Percentiles rank a stretch among this genome's conserved stretches.
phyloP scores from a whole-genome alignment of 2,888 invertebrate genomes.

The Plebejus melissa region DNA sequence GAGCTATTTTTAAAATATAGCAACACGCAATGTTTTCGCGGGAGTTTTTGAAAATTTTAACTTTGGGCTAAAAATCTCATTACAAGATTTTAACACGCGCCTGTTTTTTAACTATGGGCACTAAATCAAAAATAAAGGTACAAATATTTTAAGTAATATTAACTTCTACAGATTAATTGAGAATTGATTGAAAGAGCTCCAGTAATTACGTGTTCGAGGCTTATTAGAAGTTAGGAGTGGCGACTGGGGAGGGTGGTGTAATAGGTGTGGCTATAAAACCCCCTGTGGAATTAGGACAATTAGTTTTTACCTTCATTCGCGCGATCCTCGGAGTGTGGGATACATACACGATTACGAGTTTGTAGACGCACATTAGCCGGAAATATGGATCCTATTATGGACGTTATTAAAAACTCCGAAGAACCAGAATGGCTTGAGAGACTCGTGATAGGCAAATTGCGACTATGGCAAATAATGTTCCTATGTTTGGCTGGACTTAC shows the following conservation, averaged over 20 bases:
- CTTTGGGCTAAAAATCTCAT: slow-evolving; percentile 10
- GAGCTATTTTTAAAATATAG: slow-evolving; percentile 16
- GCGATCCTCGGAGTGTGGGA: not conserved
- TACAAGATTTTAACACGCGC: not conserved
- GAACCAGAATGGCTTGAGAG: slow-evolving; percentile 87
- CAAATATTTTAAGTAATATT: not conserved
- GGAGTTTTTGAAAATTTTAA: slow-evolving; percentile 36
- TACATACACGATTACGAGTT: slow-evolving; percentile 29
- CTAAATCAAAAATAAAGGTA: not conserved
- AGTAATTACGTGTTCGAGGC: slow-evolving; percentile 32
- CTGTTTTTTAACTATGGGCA: not conserved
- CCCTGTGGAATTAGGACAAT: slow-evolving; percentile 66
- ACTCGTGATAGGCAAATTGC: slow-evolving; percentile 82
- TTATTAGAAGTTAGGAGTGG: slow-evolving; percentile 44
- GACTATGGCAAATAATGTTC: slow-evolving; percentile 90
- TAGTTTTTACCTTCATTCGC: slow-evolving; percentile 47
- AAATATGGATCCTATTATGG: slow-evolving; percentile 64
- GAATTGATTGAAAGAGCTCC: not conserved
- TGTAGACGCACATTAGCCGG: slow-evolving; percentile 32
- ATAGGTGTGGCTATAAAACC: slow-evolving; percentile 66
- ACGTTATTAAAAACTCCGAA: slow-evolving; percentile 62
- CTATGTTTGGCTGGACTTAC: slow-evolving; percentile 82
- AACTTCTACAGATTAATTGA: not conserved
- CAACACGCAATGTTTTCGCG: slow-evolving; percentile 33
- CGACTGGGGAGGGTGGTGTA: slow-evolving; percentile 47